Percentiles rank a stretch among this genome's conserved stretches.
Evolutionary conservation across 2,113 vertebrate genomes (phyloP).

Genomic region (Pyrgilauda ruficollis): DNA sequence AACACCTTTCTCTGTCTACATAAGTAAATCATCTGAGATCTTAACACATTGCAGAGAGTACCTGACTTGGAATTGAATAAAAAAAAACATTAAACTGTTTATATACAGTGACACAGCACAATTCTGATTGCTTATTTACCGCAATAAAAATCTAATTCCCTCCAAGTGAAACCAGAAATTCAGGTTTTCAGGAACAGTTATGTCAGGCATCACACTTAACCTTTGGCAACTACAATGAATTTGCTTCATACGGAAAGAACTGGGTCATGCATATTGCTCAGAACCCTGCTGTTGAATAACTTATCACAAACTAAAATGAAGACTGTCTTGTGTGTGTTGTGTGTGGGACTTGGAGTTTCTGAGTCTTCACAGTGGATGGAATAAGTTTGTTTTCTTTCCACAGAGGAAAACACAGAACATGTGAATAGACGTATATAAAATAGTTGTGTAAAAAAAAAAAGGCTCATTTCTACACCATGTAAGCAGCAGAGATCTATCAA

Average conservation of each 20-base stretch:
- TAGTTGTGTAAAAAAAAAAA: neutral
- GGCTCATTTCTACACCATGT: neutral
- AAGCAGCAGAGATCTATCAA: neutral
- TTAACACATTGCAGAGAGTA: neutral
- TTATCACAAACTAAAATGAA: neutral
- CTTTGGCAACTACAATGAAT: neutral
- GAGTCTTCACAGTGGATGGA: neutral
- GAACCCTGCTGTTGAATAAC: neutral
- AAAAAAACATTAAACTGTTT: neutral
- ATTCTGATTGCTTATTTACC: constrained; percentile 30
- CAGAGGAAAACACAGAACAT: neutral
- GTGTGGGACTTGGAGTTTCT: neutral
- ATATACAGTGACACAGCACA: neutral
- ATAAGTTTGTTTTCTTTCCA: neutral
- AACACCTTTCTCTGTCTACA: neutral
- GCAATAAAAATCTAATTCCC: neutral
- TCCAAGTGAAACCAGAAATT: constrained; percentile 35
- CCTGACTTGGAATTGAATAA: neutral
- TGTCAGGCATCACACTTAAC: neutral
- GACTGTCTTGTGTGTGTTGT: neutral
- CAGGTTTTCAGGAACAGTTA: neutral
- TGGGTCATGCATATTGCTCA: neutral
- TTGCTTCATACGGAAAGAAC: neutral
- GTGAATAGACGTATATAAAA: neutral
- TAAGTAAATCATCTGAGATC: neutral